phyloP scores from a whole-genome alignment of 2,797 vertebrate genomes.

The Tapirus indicus region DNA sequence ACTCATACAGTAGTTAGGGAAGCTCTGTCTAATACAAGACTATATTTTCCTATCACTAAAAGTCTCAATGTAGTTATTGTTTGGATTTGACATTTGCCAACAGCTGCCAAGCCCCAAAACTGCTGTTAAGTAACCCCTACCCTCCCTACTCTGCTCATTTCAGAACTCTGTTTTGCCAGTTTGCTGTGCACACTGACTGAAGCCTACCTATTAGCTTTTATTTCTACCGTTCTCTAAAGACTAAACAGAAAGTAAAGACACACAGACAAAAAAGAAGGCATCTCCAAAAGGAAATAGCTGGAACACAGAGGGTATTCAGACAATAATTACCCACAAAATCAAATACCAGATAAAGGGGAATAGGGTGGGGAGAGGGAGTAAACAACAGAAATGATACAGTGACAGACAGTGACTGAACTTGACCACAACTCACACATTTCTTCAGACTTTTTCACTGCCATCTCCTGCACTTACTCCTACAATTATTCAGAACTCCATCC shows the following conservation, averaged over 20 bases:
- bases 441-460: background rate
- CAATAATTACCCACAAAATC: slow-evolving; percentile 48
- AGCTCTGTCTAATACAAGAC: slow-evolving; percentile 18
- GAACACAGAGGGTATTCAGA: background rate
- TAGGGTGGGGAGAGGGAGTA: background rate
- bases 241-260: slow-evolving; percentile 42
- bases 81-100: slow-evolving; percentile 67
- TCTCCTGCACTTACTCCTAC: background rate
- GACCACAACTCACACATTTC: background rate
- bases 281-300: background rate
- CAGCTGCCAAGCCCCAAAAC: slow-evolving; percentile 63
- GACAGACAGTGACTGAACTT: slow-evolving; percentile 38
- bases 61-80: background rate
- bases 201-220: slow-evolving; percentile 51
- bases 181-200: background rate
- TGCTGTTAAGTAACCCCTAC: slow-evolving; percentile 25
- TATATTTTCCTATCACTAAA: slow-evolving; percentile 8
- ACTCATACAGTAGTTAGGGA: slow-evolving; percentile 3
- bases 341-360: slow-evolving; percentile 9
- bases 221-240: slow-evolving; percentile 54
- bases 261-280: slow-evolving; percentile 25
- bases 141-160: background rate
- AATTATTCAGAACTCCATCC: background rate
- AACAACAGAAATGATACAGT: background rate
- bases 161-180: slow-evolving; percentile 27